Base-by-base conservation (phyloP, 2,888 invertebrate genomes). In the Caenorhabditis sp. region DNA sequence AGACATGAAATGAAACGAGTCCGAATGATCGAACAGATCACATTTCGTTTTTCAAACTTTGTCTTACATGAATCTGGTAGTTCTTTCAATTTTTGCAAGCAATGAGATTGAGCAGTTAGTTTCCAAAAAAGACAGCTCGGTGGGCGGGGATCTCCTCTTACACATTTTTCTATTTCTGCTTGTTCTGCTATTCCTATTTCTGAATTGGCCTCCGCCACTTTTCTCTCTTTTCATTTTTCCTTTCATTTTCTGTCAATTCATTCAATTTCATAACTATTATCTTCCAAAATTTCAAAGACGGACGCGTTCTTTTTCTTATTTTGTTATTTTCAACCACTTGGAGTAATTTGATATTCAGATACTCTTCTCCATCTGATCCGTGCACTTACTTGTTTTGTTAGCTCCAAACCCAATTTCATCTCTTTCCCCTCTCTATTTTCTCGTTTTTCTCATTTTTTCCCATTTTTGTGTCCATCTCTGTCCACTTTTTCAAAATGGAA, bases 231-330 rank as follows among this genome's bases (percentile, higher is more conserved):
- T 35, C 22, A 32, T 65, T 53, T 20, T 8, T 44, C 65, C 37
- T 76, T 68, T 61, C 62, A 67, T 68, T 50, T 62, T 35, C 53
- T 74, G n/a, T n/a, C n/a, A n/a, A n/a, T n/a, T n/a, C n/a, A n/a
- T n/a, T n/a, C n/a, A n/a, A n/a, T n/a, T n/a, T n/a, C n/a, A n/a
- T n/a, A n/a, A n/a, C n/a, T n/a, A n/a, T n/a, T n/a, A n/a, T n/a
- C n/a, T n/a, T n/a, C n/a, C n/a, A n/a, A n/a, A n/a, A n/a, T n/a
- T 13, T 40, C 11, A 24, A 20, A 24, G 11, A 6, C n/a, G 51
- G 35, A 51, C 37, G 24, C 22, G 26, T 50, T 70, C 24, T 35
- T 50, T 53, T 70, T 70, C 18, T 32, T 11, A 44, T 13, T 22
- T 24, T 35, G n/a, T 47, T 18, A 3, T 18, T 47, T 47, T 47